Evolutionary conservation across 2,113 vertebrate species (phyloP), one percentile per base, ranked within the genome.

Genomic region (Zosterops borbonicus): DNA sequence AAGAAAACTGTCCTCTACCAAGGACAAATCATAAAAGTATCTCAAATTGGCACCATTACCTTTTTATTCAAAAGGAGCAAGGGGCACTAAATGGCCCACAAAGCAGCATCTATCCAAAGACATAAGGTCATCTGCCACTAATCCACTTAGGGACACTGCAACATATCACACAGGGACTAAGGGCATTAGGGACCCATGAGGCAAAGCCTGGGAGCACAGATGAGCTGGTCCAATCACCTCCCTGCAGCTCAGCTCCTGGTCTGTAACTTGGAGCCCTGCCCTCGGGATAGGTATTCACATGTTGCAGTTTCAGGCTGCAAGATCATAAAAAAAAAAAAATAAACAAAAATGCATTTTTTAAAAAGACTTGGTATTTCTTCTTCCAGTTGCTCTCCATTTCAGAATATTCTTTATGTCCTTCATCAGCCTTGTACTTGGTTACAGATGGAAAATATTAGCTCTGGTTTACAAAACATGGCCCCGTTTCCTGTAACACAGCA

Each of bases 391-490:
- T 97, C 77, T 83, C 68, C 60, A 55, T 15, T 85, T 92, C 82
- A 91, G 85, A 97, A 96, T 98, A 96, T 96, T 98, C 94, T 95
- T 96, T 89, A 95, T 97, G 95, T 98, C 98, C 97, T 98, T 98
- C 97, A 97, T 98, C 98, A 98, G 97, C 91, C 98, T 97, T 97
- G 96, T 97, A 94, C 95, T 96, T 83, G 96, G 96, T 94, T 98
- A 97, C 98, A 98, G 98, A 98, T 98, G 98, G 98, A 98, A 98
- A 97, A 98, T 98, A 98, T 98, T 98, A 98, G 98, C 98, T 98
- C 96, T 98, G 98, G 97, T 98, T 98, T 98, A 98, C 95, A 96
- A 97, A 97, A 97, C 97, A 98, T 74, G 93, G 97, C 71, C 83
- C 84, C 0, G 90, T 96, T 96, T 97, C 95, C 98, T 98, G 95